Evolutionary conservation across 2,113 vertebrate species (phyloP), one percentile per base, ranked within the genome.

Genomic region (Hippocampus comes): DNA sequence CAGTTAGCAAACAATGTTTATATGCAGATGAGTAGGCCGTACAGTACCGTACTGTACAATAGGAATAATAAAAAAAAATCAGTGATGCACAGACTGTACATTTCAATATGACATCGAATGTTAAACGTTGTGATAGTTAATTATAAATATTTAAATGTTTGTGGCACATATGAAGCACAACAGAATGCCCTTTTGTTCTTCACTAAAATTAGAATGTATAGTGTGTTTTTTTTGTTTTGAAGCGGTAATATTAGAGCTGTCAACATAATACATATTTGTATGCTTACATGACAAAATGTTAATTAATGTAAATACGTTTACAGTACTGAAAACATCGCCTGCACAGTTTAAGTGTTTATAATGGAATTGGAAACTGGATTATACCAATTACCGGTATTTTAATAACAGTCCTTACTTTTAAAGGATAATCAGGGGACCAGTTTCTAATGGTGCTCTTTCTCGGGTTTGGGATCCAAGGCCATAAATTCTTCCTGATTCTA

Each of bases 401-500:
- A 0, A 71, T 63, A 53, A 27, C n/a, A 41, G 38, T 23, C 9
- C 88, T 92, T 93, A 98, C 97, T 92, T 94, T 93, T 9, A 88
- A 77, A 59, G 94, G 94, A 69, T 93, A 93, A 73, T 96, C 95
- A 75, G 96, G 96, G 73, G 95, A 95, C 97, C 97, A 99, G 79
- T 91, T 94, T 56, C 95, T 95, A 74, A 99, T 95, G 65, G 95
- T 95, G 91, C 97, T 99, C 81, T 96, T 95, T 71, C 94, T 94
- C 42, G 97, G 96, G 88, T 99, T 94, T 64, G 97, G 97, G 74
- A 99, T 96, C 2, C 92, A 93, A 23, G 97, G 97, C 96, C 96
- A 99, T 72, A 97, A 91, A 72, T 94, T 94, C 63, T 94, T 93
- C 85, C 95, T 96, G 84, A 99, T 95, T 81, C 97, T 97, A 77